Base-by-base conservation (phyloP, 2,888 invertebrate genomes). In the Campaea margaritaria region DNA sequence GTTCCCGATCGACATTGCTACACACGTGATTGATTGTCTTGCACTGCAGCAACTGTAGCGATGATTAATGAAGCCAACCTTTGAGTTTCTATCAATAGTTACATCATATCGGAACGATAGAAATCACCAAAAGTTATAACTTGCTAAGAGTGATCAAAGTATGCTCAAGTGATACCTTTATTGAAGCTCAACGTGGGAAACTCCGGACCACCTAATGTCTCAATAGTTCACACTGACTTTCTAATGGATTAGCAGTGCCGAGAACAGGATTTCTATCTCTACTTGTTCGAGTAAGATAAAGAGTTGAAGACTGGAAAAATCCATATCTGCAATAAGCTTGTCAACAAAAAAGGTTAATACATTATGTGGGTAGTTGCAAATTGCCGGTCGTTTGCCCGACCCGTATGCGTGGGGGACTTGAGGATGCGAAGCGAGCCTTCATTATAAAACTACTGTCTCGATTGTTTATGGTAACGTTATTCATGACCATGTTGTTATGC, bases 341-440 rank as follows among this genome's bases (percentile, higher is more conserved):
- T 11, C 36, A 49, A 66, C 67, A 63, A 61, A 69, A 21, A 66
- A 58, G 65, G 59, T 47, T 44, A 64, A 61, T 64, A 55, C 16
- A 62, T 51, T 63, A 76, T 79, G 80, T 79, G 76, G 80, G 78
- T 75, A 73, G 85, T 81, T 76, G 83, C 81, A 69, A 87, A 87
- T 82, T 66, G 70, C 60, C 76, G 88, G 81, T 81, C 81, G 62
- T 81, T 85, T 69, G 72, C 80, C 81, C 68, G 31, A 31, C 31
- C 82, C 76, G 78, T 76, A 81, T 82, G 78, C 71, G 82, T 84
- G 79, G 85, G 85, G 69, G 65, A 61, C 62, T 65, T 53, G 58
- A 68, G 60, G 63, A 67, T 51, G 60, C 47, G 45, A 55, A 54
- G 16, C 48, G 59, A 66, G 58, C 59, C 55, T 61, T 67, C 48